These are phyloP conservation scores for Hydrozoanthus gracilis DNA, from an alignment of 92 coral and sea anemone genomes.

Conservation along the genomic window DNA sequence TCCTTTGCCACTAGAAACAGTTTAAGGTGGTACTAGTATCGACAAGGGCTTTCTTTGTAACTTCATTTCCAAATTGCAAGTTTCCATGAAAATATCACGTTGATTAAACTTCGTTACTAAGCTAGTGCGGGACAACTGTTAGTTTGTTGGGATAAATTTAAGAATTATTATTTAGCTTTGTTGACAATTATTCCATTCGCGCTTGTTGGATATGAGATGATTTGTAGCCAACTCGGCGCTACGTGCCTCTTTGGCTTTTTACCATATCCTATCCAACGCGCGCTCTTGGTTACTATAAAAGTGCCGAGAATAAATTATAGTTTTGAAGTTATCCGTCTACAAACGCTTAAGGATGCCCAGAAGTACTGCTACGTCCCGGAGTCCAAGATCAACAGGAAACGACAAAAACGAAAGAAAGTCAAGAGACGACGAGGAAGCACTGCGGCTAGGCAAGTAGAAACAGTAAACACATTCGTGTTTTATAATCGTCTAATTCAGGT, in stretches of 20 bases:
- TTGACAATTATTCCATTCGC: too few species aligned
- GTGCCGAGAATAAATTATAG: neutral
- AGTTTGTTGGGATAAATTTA: too few species aligned
- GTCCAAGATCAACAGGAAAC: neutral
- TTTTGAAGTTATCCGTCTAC: neutral
- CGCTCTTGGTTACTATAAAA: neutral
- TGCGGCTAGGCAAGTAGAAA: conserved; percentile 22
- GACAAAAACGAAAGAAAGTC: neutral
- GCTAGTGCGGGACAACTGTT: too few species aligned
- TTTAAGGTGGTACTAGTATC: neutral
- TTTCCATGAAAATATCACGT: too few species aligned
- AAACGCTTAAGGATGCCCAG: conserved; percentile 15
- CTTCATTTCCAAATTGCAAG: too few species aligned
- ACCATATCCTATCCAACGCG: too few species aligned
- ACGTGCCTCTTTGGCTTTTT: too few species aligned
- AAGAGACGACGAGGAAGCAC: neutral
- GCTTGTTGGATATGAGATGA: too few species aligned
- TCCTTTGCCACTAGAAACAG: neutral
- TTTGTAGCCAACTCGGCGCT: too few species aligned
- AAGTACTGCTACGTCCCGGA: neutral
- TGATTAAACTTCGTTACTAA: too few species aligned
- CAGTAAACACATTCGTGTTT: neutral
- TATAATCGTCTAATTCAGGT: neutral
- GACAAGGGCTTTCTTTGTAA: too few species aligned
- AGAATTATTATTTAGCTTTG: too few species aligned